Base-by-base conservation (phyloP, 2,888 invertebrate genomes). In the Calameuta idolon region DNA sequence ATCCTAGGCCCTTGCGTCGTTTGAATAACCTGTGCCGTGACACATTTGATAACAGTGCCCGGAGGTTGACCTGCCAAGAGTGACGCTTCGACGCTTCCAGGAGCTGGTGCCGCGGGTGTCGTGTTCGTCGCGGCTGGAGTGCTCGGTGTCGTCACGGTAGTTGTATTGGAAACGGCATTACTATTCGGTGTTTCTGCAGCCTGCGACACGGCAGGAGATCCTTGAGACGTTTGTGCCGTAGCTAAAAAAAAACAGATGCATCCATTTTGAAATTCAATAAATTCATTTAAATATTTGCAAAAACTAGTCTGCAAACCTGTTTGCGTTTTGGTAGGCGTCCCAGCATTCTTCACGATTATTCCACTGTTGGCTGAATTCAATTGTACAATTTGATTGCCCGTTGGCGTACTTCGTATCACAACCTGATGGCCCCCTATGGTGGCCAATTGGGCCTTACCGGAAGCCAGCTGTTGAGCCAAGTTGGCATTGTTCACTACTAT, bases 361-460 rank as follows among this genome's bases (percentile, higher is more conserved):
- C 88, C 87, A 69, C 88, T 85, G 75, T 87, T 90, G 0, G 87
- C 79, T 0, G 90, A 89, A 83, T 91, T 91, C 11, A 91, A 79
- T 76, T 91, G 91, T 12, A 96, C 96, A 77, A 96, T 95, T 91
- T 96, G 96, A 89, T 96, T 96, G 76, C 96, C 96, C 12, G 96
- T 94, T 1, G 96, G 95, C 34, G 90, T 88, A 73, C 89, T 91
- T 74, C 96, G 93, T 80, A 97, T 96, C 73, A 97, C 93, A 37
- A 97, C 96, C 91, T 97, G 97, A 88, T 97, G 97, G 0, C 97
- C 97, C 89, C 96, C 96, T 35, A 97, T 95, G 0, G 96, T 96
- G 0, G 97, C 96, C 78, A 97, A 93, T 89, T 97, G 96, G 12
- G 97, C 94, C 90, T 97, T 97, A 11, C 97, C 97, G 30, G 95